Evolutionary conservation across 2,113 vertebrate genomes (phyloP).

Genomic region (Candoia aspera): DNA sequence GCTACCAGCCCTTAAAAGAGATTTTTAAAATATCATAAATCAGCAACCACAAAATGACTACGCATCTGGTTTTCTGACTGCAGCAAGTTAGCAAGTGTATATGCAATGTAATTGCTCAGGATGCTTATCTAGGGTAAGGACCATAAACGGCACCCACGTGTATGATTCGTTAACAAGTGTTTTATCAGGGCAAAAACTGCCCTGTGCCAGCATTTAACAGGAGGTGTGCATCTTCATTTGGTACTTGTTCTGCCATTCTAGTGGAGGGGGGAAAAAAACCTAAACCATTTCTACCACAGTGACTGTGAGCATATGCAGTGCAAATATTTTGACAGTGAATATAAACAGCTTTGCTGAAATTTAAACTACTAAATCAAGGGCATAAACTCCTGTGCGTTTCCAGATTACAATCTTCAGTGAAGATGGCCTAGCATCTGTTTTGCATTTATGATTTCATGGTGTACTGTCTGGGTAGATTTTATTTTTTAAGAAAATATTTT

Average conservation of each 20-base stretch:
- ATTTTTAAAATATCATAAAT: slow-evolving; percentile 18
- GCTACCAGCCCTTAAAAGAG: background rate
- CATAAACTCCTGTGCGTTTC: slow-evolving; percentile 56
- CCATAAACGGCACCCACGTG: slow-evolving; percentile 43
- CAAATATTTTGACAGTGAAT: slow-evolving; percentile 72
- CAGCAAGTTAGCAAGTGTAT: slow-evolving; percentile 15
- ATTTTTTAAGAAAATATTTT: slow-evolving; percentile 45
- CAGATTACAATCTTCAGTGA: slow-evolving; percentile 55
- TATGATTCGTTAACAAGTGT: slow-evolving; percentile 66
- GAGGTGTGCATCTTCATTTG: slow-evolving; percentile 54
- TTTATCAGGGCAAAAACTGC: slow-evolving; percentile 62
- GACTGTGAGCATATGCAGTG: slow-evolving; percentile 70
- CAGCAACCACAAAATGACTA: background rate
- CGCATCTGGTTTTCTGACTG: slow-evolving; percentile 15
- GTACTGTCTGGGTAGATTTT: slow-evolving; percentile 55
- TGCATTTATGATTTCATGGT: slow-evolving; percentile 53
- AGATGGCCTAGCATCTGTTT: slow-evolving; percentile 67
- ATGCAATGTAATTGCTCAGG: slow-evolving; percentile 43
- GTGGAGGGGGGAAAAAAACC: slow-evolving; percentile 14
- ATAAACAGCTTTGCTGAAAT: slow-evolving; percentile 65
- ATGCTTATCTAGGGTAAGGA: slow-evolving; percentile 47
- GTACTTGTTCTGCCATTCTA: slow-evolving; percentile 56
- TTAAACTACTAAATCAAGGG: slow-evolving; percentile 63
- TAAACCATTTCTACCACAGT: slow-evolving; percentile 51
- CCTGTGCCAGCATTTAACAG: slow-evolving; percentile 60